Evolutionary conservation across 2,888 invertebrate species (phyloP).

Genomic region (Erebia palarica): DNA sequence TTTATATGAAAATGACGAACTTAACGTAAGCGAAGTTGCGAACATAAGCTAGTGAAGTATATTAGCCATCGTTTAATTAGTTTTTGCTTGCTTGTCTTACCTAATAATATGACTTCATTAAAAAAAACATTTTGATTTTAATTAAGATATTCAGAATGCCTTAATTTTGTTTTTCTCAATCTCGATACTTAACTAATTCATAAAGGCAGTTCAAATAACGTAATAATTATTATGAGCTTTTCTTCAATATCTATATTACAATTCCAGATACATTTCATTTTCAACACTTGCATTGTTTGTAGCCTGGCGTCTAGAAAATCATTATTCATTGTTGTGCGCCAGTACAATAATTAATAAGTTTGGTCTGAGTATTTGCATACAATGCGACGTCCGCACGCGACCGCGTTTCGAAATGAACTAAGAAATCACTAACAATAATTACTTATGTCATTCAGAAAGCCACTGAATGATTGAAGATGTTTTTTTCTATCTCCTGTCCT

Average conservation of each 20-base stretch:
- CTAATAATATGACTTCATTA: too few relatives aligned
- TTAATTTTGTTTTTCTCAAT: too few relatives aligned
- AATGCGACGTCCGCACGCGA: constrained; percentile 65
- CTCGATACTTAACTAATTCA: too few relatives aligned
- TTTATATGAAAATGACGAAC: too few relatives aligned
- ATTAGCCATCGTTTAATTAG: too few relatives aligned
- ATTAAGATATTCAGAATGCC: too few relatives aligned
- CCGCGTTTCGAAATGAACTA: constrained; percentile 56
- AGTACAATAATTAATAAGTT: constrained; percentile 79
- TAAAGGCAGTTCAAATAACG: too few relatives aligned
- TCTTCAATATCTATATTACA: constrained; percentile 13
- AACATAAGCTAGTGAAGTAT: too few relatives aligned
- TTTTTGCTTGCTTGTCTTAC: too few relatives aligned
- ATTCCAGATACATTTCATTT: constrained; percentile 31
- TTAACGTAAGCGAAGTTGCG: too few relatives aligned
- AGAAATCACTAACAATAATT: constrained; percentile 43
- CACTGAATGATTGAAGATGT: constrained; percentile 34
- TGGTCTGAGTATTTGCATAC: constrained; percentile 75
- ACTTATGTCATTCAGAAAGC: constrained; percentile 45
- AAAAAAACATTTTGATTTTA: too few relatives aligned
- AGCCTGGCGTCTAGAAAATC: constrained; percentile 44
- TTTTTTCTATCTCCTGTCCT: background rate
- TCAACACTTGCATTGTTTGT: constrained; percentile 39
- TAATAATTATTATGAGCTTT: background rate
- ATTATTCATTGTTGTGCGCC: constrained; percentile 65